These are phyloP conservation scores for Tarsius wallacei DNA, from an alignment of 2,797 vertebrate genomes.

Conservation along the genomic window DNA sequence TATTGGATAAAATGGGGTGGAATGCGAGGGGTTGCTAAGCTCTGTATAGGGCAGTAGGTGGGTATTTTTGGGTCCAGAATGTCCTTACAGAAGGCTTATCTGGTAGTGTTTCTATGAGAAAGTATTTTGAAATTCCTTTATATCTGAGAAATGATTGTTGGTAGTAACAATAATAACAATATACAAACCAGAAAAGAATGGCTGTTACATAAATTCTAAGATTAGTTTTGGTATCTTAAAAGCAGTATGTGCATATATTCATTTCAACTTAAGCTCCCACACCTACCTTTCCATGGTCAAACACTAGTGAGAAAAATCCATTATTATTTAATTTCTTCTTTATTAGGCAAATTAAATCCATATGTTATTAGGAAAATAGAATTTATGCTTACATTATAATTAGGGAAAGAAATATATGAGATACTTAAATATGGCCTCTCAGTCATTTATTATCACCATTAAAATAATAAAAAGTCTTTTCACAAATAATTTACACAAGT, in stretches of 20 bases:
- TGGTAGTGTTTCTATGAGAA: neutral
- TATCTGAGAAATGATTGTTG: neutral
- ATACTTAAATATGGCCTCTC: neutral
- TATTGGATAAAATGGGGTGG: neutral
- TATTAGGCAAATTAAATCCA: neutral
- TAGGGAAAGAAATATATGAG: neutral
- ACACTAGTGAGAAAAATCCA: neutral
- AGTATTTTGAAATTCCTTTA: neutral
- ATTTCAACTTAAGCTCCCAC: neutral
- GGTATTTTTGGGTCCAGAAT: neutral
- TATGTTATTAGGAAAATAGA: neutral
- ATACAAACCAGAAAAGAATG: neutral
- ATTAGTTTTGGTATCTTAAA: neutral
- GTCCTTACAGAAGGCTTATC: neutral
- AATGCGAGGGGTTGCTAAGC: neutral
- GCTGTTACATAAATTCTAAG: neutral
- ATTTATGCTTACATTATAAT: neutral
- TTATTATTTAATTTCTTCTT: neutral
- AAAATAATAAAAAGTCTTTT: neutral
- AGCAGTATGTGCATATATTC: neutral
- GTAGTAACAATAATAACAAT: neutral
- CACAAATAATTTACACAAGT: neutral
- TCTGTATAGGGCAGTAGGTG: neutral
- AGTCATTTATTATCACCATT: neutral
- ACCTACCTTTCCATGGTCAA: neutral